Evolutionary conservation across 2,797 vertebrate species (phyloP).

Genomic region (Propithecus perrieri): DNA sequence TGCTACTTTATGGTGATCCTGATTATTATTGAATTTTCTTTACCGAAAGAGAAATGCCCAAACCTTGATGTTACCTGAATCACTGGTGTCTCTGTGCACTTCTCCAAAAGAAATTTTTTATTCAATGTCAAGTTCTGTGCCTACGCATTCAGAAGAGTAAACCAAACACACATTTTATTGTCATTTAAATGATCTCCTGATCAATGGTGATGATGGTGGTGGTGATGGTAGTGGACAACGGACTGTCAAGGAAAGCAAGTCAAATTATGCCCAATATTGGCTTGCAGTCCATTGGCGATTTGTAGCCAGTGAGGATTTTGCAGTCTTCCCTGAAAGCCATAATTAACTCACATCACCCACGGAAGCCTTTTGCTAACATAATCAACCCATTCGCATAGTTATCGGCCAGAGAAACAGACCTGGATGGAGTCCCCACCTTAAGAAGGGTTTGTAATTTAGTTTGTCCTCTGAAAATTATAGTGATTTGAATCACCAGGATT

Average conservation of each 20-base stretch:
- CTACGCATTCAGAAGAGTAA: neutral
- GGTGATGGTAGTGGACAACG: neutral
- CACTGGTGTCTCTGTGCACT: neutral
- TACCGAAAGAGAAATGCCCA: neutral
- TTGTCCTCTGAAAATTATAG: neutral
- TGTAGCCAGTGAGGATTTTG: neutral
- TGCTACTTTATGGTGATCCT: neutral
- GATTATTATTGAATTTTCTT: neutral
- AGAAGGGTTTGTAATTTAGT: neutral
- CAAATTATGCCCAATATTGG: neutral
- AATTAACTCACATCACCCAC: neutral
- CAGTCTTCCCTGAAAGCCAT: neutral
- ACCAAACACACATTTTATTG: neutral
- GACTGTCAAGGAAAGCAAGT: neutral
- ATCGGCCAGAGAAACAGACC: constrained; percentile 10
- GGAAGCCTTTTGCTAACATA: neutral
- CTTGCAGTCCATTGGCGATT: neutral
- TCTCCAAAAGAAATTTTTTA: neutral
- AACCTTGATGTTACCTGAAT: neutral
- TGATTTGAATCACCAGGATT: neutral
- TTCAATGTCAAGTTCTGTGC: neutral
- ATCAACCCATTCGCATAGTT: neutral
- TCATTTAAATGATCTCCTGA: neutral
- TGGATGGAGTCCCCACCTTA: neutral
- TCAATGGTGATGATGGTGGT: neutral